Evolutionary conservation across 2,888 invertebrate genomes (phyloP).

Genomic region (Cybosia mesomella): DNA sequence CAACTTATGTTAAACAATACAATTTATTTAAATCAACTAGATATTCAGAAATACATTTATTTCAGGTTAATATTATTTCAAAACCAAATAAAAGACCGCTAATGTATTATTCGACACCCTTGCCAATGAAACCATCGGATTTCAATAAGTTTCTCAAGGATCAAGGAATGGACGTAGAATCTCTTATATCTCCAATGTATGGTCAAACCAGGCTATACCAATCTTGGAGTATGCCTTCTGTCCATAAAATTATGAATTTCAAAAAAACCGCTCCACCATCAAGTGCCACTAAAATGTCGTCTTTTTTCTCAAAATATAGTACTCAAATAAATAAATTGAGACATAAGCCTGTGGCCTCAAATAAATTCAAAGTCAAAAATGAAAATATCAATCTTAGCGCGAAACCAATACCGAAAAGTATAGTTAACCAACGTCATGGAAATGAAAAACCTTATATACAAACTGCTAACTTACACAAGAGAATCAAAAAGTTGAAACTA

Average conservation of each 20-base stretch:
- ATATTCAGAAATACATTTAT: neutral
- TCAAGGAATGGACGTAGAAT: constrained; percentile 63
- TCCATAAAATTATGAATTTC: neutral
- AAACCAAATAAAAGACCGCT: constrained; percentile 60
- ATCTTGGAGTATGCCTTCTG: neutral
- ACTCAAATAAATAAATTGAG: constrained; percentile 2
- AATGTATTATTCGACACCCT: constrained; percentile 69
- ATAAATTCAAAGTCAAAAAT: neutral
- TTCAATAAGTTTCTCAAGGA: constrained; percentile 71
- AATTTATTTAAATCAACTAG: neutral
- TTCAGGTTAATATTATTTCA: constrained; percentile 49
- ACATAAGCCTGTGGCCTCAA: neutral
- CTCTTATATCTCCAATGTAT: constrained; percentile 61
- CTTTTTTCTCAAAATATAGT: neutral
- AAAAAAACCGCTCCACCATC: neutral
- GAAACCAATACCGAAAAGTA: neutral
- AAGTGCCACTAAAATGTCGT: neutral
- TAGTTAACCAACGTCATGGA: neutral
- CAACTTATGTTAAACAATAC: neutral
- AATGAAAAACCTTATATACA: neutral
- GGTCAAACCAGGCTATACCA: constrained; percentile 18
- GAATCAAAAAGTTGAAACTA: constrained; percentile 5
- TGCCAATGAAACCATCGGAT: constrained; percentile 68
- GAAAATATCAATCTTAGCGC: neutral
- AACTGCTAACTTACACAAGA: neutral